phyloP scores from a whole-genome alignment of 2,888 invertebrate species.

The Clunio marinus region DNA sequence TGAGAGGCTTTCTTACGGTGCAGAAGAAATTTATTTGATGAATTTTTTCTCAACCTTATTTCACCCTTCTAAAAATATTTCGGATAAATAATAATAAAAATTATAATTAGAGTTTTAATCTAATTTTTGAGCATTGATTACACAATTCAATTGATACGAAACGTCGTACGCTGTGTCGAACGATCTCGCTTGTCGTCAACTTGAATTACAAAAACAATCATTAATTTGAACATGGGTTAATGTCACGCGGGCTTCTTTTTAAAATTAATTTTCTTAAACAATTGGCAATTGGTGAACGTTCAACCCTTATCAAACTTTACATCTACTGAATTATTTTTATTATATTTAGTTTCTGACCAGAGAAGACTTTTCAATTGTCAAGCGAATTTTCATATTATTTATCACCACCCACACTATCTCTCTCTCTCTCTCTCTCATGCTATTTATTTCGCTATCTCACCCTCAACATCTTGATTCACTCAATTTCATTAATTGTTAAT shows the following conservation, averaged over 20 bases:
- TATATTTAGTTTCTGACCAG: background rate
- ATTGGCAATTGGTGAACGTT: constrained; percentile 39
- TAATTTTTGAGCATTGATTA: constrained; percentile 24
- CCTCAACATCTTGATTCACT: too few species aligned
- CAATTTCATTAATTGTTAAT: constrained; percentile 33
- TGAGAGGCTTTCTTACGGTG: background rate
- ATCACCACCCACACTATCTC: too few species aligned
- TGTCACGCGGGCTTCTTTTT: constrained; percentile 12
- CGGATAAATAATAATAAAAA: constrained; percentile 16
- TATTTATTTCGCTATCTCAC: too few species aligned
- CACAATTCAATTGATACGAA: constrained; percentile 10
- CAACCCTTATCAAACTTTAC: constrained; percentile 38
- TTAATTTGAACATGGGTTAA: constrained; percentile 10
- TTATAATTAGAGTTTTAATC: constrained; percentile 32
- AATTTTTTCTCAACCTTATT: too few species aligned
- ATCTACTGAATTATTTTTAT: constrained; percentile 23
- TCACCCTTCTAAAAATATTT: too few species aligned
- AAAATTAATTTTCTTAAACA: constrained; percentile 35
- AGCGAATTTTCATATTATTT: too few species aligned
- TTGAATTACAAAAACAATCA: constrained; percentile 15
- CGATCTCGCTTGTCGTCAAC: constrained; percentile 4
- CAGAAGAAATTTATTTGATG: background rate
- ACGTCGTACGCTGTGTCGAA: background rate
- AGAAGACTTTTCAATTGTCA: too few species aligned
- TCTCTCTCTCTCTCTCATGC: too few species aligned